Conservation (phyloP, 35 echinoderm and acorn worm genomes). For the Patiria miniata region DNA sequence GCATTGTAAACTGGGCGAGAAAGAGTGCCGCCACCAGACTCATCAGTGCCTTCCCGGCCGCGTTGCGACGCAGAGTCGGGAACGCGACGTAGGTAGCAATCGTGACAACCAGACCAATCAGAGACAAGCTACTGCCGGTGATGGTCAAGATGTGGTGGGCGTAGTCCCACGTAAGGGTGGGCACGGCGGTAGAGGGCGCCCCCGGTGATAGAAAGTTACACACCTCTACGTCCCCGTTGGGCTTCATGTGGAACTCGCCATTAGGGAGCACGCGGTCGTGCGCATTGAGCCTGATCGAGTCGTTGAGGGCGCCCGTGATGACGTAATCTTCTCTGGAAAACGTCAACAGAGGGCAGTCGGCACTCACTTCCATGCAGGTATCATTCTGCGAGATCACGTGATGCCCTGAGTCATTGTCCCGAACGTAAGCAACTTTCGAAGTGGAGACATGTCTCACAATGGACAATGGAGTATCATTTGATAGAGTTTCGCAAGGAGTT, state of each 20-base stretch:
- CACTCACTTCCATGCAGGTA: too few relatives aligned
- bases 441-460: background rate
- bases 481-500: background rate
- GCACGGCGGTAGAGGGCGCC: background rate
- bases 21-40: conserved; percentile 29
- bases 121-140: conserved; percentile 25
- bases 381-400: background rate
- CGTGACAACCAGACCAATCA: conserved; percentile 26
- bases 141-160: conserved; percentile 9
- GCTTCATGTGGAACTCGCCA: conserved; percentile 11
- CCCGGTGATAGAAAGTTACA: background rate
- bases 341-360: background rate
- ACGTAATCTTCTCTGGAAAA: background rate
- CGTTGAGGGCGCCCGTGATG: background rate
- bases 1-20: conserved; percentile 17
- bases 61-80: conserved; percentile 32
- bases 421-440: too few relatives aligned
- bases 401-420: too few relatives aligned
- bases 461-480: background rate
- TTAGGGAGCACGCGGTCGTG: background rate
- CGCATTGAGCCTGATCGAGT: background rate
- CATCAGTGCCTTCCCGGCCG: conserved; percentile 40
- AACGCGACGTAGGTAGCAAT: conserved; percentile 40
- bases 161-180: too few relatives aligned
- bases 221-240: conserved; percentile 12